Evolutionary conservation across 2,113 vertebrate genomes (phyloP).

Genomic region (Symphodus melops): DNA sequence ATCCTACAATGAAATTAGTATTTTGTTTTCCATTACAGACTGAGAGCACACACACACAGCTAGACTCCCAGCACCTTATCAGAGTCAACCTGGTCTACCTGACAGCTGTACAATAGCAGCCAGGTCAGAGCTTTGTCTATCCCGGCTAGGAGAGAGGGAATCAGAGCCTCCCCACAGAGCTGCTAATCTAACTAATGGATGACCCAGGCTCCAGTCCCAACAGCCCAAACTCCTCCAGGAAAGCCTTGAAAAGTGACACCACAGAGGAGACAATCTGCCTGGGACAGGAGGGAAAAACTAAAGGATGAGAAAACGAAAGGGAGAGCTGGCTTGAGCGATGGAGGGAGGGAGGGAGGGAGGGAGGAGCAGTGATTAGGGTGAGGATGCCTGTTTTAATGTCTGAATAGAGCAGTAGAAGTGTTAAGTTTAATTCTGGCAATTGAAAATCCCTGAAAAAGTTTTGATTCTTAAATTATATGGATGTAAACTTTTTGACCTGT

Average conservation of each 20-base stretch:
- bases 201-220: constrained; percentile 55
- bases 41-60: constrained; percentile 27
- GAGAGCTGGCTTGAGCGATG: constrained; percentile 1
- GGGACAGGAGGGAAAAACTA: constrained; percentile 22
- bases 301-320: constrained; percentile 40
- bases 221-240: constrained; percentile 54
- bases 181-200: constrained; percentile 78
- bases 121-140: constrained; percentile 63
- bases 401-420: too few relatives aligned
- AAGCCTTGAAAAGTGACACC: constrained; percentile 69
- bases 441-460: too few relatives aligned
- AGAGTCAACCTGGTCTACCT: constrained; percentile 46
- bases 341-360: not conserved
- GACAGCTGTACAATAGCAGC: constrained; percentile 67
- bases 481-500: too few relatives aligned
- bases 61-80: constrained; percentile 50
- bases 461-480: too few relatives aligned
- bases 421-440: too few relatives aligned
- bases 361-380: not conserved
- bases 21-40: constrained; percentile 7
- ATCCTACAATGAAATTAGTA: not conserved
- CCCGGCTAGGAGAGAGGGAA: constrained; percentile 45
- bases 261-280: constrained; percentile 41
- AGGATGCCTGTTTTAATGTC: too few relatives aligned
- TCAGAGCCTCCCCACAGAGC: constrained; percentile 69